These are phyloP conservation scores for Oceanodroma tethys DNA, from an alignment of 2,113 vertebrate species.

Conservation along the genomic window DNA sequence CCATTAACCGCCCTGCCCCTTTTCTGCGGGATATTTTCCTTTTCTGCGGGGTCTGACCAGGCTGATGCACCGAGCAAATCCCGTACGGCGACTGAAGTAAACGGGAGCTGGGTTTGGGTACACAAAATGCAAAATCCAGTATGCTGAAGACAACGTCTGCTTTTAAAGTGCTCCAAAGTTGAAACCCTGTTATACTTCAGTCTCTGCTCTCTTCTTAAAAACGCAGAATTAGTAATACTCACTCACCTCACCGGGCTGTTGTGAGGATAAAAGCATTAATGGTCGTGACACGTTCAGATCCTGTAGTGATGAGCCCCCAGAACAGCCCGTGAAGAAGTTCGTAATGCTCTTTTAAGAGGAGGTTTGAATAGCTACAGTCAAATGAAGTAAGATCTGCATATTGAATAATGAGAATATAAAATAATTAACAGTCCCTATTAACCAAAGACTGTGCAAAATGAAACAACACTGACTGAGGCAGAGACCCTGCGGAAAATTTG, in stretches of 20 bases:
- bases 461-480: background rate
- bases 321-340: background rate
- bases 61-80: fast-evolving
- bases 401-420: background rate
- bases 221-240: background rate
- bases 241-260: background rate
- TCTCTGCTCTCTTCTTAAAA: background rate
- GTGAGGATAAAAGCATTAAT: background rate
- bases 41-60: background rate
- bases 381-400: background rate
- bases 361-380: background rate
- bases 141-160: background rate
- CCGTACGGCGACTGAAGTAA: fast-evolving
- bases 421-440: background rate
- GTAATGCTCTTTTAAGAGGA: background rate
- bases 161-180: background rate
- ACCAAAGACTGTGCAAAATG: background rate
- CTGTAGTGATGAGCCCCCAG: background rate
- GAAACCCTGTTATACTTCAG: background rate
- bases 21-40: fast-evolving
- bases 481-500: background rate
- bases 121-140: background rate
- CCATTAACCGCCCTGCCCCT: background rate
- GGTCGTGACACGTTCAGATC: background rate
- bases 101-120: background rate